A percentile compares a stretch with the other conserved stretches of the same genome.
Evolutionary conservation across 1,140 invertebrate species (phyloP).

Genomic region (Saxidomus purpurata): DNA sequence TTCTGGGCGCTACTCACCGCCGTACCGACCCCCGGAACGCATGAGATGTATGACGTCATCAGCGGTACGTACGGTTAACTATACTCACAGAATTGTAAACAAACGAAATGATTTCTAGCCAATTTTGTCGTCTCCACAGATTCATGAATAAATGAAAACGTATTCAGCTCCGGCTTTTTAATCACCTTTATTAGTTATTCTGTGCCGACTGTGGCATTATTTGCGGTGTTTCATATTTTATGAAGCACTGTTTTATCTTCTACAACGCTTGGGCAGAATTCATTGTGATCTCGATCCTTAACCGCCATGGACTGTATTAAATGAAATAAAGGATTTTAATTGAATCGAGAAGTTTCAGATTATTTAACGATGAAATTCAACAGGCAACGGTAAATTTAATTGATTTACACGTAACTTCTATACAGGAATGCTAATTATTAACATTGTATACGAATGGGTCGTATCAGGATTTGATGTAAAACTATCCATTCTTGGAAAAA

Average conservation of each 20-base stretch:
- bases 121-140: constrained; percentile 53
- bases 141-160: constrained; percentile 67
- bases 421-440: not conserved
- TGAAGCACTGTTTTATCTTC: constrained; percentile 75
- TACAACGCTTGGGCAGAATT: not conserved
- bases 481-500: not conserved
- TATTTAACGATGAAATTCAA: not conserved
- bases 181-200: constrained; percentile 80
- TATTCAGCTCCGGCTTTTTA: constrained; percentile 65
- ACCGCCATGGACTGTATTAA: not conserved
- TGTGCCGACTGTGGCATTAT: constrained; percentile 70
- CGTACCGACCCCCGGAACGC: constrained; percentile 80
- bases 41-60: constrained; percentile 78
- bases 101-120: constrained; percentile 40
- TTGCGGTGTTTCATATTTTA: constrained; percentile 82
- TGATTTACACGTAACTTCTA: constrained; percentile 1
- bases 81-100: constrained; percentile 55
- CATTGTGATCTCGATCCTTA: constrained; percentile 4
- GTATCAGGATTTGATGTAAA: not conserved
- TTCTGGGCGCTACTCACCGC: constrained; percentile 79
- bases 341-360: constrained; percentile 14
- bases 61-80: constrained; percentile 75
- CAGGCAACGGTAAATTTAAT: not conserved
- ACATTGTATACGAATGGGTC: not conserved
- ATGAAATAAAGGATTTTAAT: constrained; percentile 48